phyloP scores from a whole-genome alignment of 2,797 vertebrate species.

The Valencia hispanica region DNA sequence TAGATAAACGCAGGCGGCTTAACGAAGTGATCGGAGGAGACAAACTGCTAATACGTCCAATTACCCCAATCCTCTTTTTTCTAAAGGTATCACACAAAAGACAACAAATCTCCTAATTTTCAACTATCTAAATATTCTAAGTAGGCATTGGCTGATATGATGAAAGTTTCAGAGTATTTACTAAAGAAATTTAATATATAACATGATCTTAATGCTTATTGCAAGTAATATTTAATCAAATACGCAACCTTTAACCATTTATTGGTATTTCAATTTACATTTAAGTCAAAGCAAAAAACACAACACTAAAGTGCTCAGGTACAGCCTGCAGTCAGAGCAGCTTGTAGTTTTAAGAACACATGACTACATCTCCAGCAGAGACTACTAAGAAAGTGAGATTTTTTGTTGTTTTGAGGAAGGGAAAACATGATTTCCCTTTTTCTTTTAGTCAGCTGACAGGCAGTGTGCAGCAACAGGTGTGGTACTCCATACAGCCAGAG shows the following conservation, averaged over 20 bases:
- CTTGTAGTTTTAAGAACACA: too few species aligned
- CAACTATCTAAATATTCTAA: not conserved
- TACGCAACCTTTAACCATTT: not conserved
- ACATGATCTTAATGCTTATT: not conserved
- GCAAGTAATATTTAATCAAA: not conserved
- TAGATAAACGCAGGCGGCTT: not conserved
- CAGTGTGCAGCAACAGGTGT: not conserved
- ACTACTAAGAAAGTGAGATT: too few species aligned
- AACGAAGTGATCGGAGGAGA: conserved; percentile 7
- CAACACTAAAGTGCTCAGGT: not conserved
- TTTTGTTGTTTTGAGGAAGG: not conserved
- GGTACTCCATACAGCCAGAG: not conserved
- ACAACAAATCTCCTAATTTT: not conserved
- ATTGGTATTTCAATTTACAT: not conserved
- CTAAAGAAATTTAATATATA: not conserved
- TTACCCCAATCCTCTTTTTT: not conserved
- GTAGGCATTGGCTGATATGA: too few species aligned
- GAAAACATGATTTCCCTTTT: not conserved
- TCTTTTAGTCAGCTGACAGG: not conserved
- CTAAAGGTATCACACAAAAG: not conserved
- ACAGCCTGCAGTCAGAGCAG: not conserved
- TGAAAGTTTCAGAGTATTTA: not conserved
- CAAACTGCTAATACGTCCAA: not conserved
- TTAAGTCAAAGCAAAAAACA: not conserved
- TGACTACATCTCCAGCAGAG: too few species aligned